Percentiles rank a stretch among this genome's conserved stretches.
Evolutionary conservation across 2,888 invertebrate species (phyloP).

Genomic region (Sphecodes monilicornis): DNA sequence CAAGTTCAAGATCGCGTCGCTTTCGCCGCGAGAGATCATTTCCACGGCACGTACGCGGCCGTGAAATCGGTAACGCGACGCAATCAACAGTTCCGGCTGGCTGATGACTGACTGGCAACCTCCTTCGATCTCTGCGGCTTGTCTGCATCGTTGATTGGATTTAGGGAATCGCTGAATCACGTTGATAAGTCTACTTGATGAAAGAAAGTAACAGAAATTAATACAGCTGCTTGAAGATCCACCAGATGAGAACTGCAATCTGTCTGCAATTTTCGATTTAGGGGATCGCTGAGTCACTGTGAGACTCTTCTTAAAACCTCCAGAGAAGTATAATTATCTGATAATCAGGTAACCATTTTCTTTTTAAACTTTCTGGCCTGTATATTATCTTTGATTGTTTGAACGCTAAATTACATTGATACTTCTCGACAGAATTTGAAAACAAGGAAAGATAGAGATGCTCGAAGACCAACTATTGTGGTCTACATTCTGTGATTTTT

Average conservation of each 20-base stretch:
- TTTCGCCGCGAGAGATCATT: slow-evolving; percentile 79
- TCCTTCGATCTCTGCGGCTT: not conserved
- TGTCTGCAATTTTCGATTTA: not conserved
- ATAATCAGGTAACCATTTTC: not conserved
- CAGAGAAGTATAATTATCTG: not conserved
- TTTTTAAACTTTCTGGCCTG: not conserved
- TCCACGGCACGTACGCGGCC: slow-evolving; percentile 69
- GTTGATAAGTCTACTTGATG: not conserved
- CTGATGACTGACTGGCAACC: slow-evolving; percentile 8
- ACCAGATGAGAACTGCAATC: not conserved
- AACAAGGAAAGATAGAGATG: not conserved
- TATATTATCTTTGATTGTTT: not conserved
- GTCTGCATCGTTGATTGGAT: not conserved
- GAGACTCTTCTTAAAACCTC: not conserved
- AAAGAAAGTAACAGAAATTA: not conserved
- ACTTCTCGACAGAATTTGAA: not conserved
- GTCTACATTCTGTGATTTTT: no score
- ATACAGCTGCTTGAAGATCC: not conserved
- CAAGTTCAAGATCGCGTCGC: slow-evolving; percentile 70
- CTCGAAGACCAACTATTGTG: no score
- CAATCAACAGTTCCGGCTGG: slow-evolving; percentile 67
- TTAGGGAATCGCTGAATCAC: not conserved
- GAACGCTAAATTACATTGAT: not conserved
- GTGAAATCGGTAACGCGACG: slow-evolving; percentile 74
- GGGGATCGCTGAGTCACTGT: not conserved